phyloP scores from a whole-genome alignment of 2,113 vertebrate species.

The Ameiurus melas region DNA sequence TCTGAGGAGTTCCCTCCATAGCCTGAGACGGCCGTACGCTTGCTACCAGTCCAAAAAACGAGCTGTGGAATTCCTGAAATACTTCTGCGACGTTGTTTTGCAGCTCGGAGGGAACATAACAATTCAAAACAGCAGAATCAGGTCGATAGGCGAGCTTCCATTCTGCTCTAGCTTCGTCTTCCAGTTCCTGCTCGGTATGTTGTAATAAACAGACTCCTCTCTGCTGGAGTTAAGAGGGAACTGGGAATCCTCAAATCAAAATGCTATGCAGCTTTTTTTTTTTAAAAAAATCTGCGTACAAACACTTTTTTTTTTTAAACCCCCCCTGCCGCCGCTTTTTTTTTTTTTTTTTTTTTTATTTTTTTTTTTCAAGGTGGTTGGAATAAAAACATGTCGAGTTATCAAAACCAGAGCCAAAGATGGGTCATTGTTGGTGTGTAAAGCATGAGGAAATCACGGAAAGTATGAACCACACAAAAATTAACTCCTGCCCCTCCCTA shows the following conservation, averaged over 20 bases:
- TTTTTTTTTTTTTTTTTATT: slow-evolving; percentile 4
- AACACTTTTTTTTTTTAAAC: no score
- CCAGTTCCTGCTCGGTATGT: slow-evolving; percentile 37
- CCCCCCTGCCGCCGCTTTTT: no score
- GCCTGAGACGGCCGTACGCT: slow-evolving; percentile 6
- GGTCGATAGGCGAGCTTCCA: slow-evolving; percentile 54
- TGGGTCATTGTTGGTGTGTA: slow-evolving; percentile 20
- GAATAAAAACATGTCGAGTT: slow-evolving; percentile 42
- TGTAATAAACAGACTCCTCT: slow-evolving; percentile 59
- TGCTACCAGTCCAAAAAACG: slow-evolving; percentile 43
- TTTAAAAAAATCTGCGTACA: no score
- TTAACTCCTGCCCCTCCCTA: background rate
- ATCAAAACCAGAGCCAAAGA: slow-evolving; percentile 29
- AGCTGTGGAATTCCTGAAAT: slow-evolving; percentile 64
- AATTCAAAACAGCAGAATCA: slow-evolving; percentile 57
- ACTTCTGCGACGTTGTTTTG: slow-evolving; percentile 53
- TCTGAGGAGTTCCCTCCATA: slow-evolving; percentile 42
- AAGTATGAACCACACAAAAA: slow-evolving; percentile 26
- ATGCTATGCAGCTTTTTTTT: slow-evolving; percentile 38
- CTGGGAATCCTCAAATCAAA: slow-evolving; percentile 65
- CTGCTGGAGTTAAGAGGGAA: slow-evolving; percentile 13
- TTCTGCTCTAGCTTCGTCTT: slow-evolving; percentile 38
- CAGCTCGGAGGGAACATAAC: slow-evolving; percentile 49
- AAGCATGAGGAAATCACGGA: slow-evolving; percentile 21
- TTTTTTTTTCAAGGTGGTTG: slow-evolving; percentile 30